Evolutionary conservation across 2,888 invertebrate species (phyloP), one percentile per base, ranked within the genome.

Genomic region (Neoaliturus tenellus): DNA sequence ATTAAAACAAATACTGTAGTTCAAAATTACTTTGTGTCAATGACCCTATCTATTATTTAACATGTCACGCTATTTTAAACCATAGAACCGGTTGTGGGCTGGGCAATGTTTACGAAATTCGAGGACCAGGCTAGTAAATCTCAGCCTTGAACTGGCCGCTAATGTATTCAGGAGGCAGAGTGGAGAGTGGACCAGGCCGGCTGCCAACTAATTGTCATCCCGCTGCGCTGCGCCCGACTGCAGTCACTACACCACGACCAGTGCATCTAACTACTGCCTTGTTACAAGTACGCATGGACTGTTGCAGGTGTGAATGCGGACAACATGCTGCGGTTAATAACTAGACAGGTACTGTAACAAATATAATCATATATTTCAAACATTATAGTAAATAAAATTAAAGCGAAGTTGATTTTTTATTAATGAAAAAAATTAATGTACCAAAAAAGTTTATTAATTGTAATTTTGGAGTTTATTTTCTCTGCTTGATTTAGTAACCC

Each of bases 31-130:
- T 14, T 12, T 44, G 6, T 62, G 62, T 62, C 62, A 20, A 62
- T 62, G 62, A 62, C 28, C 62, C n/a, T 3, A n/a, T 12, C 55
- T 25, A 20, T 14, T 23, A 4, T 10, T 12, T 62, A 62, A n/a
- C n/a, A n/a, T n/a, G 62, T 12, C 31, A 23, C 1, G 28, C 28
- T 62, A 62, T 62, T 62, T 62, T 28, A 28, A 28, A 28, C 25
- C 31, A 51, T 28, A 31, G 62, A 62, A 62, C 62, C 28, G 28
- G 62, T 62, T 62, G 62, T 31, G 62, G 62, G 62, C 31, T 8
- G 25, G 62, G 62, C 62, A 62, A n/a, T 62, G 62, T 62, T 55
- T 62, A 62, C 17, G 62, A 62, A 62, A 62, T 62, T 28, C 17
- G 3, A 62, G 31, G 62, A 10, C 4, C 31, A 62, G 28, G 25